phyloP scores from a whole-genome alignment of 2,888 invertebrate species.

The Adineta ricciae region DNA sequence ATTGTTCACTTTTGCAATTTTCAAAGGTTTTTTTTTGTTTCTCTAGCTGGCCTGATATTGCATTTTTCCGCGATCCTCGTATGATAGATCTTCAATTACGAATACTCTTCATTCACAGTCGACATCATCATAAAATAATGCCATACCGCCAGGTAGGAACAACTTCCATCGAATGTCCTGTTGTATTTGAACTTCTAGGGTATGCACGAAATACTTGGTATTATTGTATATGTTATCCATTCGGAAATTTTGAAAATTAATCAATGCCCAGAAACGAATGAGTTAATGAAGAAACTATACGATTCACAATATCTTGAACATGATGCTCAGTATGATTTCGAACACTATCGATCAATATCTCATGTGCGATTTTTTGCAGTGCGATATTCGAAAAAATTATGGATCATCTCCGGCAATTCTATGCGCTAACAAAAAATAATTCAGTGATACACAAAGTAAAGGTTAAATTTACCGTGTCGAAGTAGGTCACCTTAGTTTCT shows the following conservation, averaged over 20 bases:
- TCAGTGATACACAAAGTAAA: neutral
- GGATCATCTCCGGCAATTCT: neutral
- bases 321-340: neutral
- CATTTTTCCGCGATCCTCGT: constrained; percentile 1
- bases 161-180: too few species aligned
- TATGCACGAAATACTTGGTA: constrained; percentile 8
- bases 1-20: neutral
- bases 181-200: neutral
- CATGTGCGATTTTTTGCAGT: neutral
- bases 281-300: neutral
- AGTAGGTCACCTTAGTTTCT: too few species aligned
- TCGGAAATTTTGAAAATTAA: neutral
- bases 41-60: neutral
- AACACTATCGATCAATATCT: neutral
- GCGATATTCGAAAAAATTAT: constrained; percentile 10
- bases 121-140: neutral
- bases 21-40: neutral
- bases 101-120: neutral
- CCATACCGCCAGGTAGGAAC: neutral
- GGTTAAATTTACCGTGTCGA: too few species aligned
- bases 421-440: neutral
- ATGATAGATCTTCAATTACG: neutral
- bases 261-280: neutral
- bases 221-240: neutral
- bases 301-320: constrained; percentile 4